Evolutionary conservation across 2,888 invertebrate genomes (phyloP), one percentile per base, ranked within the genome.

Genomic region (Lycophotia porphyrea): DNA sequence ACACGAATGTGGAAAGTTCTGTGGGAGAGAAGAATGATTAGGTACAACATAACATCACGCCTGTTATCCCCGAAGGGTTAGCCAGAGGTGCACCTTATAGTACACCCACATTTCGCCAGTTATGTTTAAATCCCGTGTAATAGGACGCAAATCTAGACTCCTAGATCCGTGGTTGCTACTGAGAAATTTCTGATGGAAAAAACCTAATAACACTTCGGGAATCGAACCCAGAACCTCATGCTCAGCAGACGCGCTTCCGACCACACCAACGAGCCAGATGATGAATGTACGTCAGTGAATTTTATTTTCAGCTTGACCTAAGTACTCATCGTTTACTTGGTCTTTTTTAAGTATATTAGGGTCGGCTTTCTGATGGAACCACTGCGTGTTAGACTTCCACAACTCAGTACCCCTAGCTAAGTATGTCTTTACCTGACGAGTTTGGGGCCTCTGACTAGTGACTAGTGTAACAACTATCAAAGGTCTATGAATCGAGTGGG

Each of bases 1-100:
- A 87, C 79, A 47, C 82, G 79, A 4, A 68, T 79, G 47, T 80
- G 80, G 63, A 87, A 85, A 7, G 77, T 64, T 47, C 89, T 89
- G 81, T 0, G 70, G 52, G 21, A 47, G 13, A 68, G 36, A 4
- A 9, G 18, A 18, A 31, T 52, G 2, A 27, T 52, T 52, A 27
- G 52, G 15, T 7, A 21, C 47, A 42, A 15, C 42, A 15, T 42
- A 42, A 13, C 13, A 42, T 42, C 13, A 42, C 42, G 42, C 42
- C 13, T 42, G 13, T 42, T 9, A 42, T 42, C 42, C 42, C 13
- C 1, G 2, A 42, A 42, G 42, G 13, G 13, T 42, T 13, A 42
- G 42, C 13, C 42, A 42, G 13, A 13, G 13, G 13, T 39, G 36
- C 8, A 36, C 36, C 3, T 36, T 5, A 13, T 42, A 42, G 13